A percentile compares a stretch with the other conserved stretches of the same genome.
Conservation (phyloP, 2,113 vertebrate species). For the Blennius ocellaris region DNA sequence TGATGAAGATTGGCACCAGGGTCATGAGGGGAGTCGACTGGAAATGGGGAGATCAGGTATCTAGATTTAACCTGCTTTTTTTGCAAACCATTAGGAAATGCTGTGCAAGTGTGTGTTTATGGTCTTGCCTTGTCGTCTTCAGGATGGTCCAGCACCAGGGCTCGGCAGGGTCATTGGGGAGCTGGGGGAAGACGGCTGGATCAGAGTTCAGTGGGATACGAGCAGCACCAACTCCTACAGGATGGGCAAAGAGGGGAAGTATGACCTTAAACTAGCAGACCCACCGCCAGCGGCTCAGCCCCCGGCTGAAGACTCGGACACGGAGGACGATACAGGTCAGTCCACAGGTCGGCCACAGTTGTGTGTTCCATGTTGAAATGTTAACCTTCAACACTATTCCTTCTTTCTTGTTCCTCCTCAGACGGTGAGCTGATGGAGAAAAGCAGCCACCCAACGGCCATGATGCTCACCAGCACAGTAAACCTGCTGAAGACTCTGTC, state of each 20-base stretch:
- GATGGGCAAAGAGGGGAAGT: conserved; percentile 99
- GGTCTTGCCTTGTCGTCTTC: conserved; percentile 16
- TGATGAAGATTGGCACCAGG: conserved; percentile 99
- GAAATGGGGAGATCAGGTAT: conserved; percentile 99
- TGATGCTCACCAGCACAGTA: conserved; percentile 94
- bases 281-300: conserved; percentile 88
- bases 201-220: conserved; percentile 98
- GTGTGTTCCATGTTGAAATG: background rate
- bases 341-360: background rate
- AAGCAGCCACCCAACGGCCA: conserved; percentile 92
- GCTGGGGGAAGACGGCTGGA: conserved; percentile 97
- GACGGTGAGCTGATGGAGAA: conserved; percentile 91
- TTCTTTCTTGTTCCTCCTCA: conserved; percentile 54
- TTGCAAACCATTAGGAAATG: no score
- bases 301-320: conserved; percentile 92
- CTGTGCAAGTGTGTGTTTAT: background rate
- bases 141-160: conserved; percentile 98
- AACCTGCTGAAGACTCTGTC: conserved; percentile 94
- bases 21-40: conserved; percentile 98
- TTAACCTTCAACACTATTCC: background rate
- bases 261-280: conserved; percentile 95
- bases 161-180: conserved; percentile 98
- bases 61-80: background rate
- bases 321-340: conserved; percentile 95
- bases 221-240: conserved; percentile 98